Percentiles rank a stretch among this genome's conserved stretches.
Conservation (phyloP, 2,888 invertebrate genomes). For the Galeopsomyia nigrocyanea region DNA sequence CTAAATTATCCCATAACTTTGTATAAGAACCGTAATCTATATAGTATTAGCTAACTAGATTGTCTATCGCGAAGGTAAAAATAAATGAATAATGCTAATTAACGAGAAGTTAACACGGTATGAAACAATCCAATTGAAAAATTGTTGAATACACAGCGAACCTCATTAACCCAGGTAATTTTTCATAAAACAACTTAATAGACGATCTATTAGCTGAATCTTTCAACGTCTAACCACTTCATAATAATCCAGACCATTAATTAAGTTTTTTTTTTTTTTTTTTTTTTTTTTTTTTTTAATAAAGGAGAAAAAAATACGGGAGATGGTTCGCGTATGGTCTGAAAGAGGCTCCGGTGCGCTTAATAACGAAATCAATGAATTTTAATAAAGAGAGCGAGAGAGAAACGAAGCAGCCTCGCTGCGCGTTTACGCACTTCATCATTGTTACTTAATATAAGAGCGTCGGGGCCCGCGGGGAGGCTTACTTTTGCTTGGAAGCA, state of each 20-base stretch:
- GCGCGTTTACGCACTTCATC: constrained; percentile 34
- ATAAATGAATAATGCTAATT: not conserved
- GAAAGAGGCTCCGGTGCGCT: not conserved
- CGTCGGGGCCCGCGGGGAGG: not conserved
- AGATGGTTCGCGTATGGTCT: not conserved
- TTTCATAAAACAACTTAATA: constrained; percentile 4
- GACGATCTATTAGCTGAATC: not conserved
- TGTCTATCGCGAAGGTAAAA: constrained; percentile 3
- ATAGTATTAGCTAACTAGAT: not conserved
- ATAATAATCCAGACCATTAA: constrained; percentile 13
- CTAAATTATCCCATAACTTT: too few relatives aligned
- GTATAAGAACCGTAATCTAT: too few relatives aligned
- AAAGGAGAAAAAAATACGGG: too few relatives aligned
- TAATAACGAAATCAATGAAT: constrained; percentile 44
- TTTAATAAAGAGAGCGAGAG: constrained; percentile 39
- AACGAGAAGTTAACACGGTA: constrained; percentile 18
- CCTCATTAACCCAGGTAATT: constrained; percentile 1
- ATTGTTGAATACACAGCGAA: not conserved
- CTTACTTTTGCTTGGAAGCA: not conserved
- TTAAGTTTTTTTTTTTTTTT: constrained; percentile 22
- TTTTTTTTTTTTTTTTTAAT: too few relatives aligned
- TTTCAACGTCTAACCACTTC: not conserved
- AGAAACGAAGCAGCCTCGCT: not conserved
- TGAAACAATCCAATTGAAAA: constrained; percentile 4
- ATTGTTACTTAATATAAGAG: constrained; percentile 40